Evolutionary conservation across 2,113 vertebrate species (phyloP).

Genomic region (Junco hyemalis): DNA sequence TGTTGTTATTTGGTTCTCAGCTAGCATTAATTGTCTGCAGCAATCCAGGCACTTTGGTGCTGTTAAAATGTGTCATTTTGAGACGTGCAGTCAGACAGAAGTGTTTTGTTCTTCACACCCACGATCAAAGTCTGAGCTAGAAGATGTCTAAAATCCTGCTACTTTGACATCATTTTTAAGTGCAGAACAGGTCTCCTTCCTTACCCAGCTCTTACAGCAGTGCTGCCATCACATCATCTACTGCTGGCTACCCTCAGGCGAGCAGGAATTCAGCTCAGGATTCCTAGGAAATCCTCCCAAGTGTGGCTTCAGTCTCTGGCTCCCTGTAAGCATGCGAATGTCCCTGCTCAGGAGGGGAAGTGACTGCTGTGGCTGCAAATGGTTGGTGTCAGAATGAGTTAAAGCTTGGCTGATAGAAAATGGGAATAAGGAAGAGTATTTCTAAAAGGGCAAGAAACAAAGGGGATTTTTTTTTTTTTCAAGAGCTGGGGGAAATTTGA

Average conservation of each 20-base stretch:
- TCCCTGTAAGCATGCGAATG: neutral
- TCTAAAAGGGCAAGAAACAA: constrained; percentile 1
- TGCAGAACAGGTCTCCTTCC: neutral
- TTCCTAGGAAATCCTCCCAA: too few relatives aligned
- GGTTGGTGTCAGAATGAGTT: neutral
- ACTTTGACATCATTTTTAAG: neutral
- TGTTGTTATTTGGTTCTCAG: neutral
- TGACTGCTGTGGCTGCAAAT: neutral
- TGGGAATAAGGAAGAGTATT: neutral
- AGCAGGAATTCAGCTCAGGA: neutral
- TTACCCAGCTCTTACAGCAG: neutral
- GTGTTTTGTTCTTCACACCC: neutral
- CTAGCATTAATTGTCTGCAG: neutral
- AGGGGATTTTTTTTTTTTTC: neutral
- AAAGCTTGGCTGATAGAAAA: constrained; percentile 16
- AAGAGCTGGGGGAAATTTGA: constrained; percentile 12
- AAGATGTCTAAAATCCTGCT: neutral
- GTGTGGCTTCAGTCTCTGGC: neutral
- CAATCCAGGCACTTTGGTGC: neutral
- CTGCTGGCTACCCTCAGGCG: accelerated
- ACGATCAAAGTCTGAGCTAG: neutral
- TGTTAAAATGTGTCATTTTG: neutral
- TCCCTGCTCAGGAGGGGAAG: neutral
- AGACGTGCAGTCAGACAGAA: neutral
- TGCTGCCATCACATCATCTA: neutral